Evolutionary conservation across 2,888 invertebrate genomes (phyloP).

Genomic region (Rotaria socialis): DNA sequence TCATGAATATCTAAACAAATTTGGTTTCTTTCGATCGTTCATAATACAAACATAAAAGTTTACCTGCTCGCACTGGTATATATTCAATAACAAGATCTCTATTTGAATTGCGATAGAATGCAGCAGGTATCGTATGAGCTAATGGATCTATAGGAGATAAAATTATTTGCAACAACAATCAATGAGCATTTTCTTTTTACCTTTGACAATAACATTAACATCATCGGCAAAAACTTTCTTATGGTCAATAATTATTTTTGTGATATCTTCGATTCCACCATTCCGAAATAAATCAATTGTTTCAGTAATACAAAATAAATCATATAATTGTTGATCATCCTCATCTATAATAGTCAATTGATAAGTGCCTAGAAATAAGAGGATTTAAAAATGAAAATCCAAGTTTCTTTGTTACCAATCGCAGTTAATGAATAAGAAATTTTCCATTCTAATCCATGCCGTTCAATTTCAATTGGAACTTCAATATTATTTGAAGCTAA

Average conservation of each 20-base stretch:
- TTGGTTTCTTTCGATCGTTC: neutral
- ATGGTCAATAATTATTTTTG: neutral
- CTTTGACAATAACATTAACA: constrained; percentile 36
- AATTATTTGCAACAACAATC: neutral
- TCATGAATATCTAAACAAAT: neutral
- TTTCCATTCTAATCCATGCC: neutral
- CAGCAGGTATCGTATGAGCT: constrained; percentile 28
- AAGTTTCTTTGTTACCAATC: neutral
- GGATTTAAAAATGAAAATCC: neutral
- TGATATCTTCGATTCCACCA: constrained; percentile 17
- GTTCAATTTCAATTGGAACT: constrained; percentile 8
- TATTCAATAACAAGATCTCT: constrained; percentile 32
- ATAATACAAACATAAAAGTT: no score
- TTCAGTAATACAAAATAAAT: neutral
- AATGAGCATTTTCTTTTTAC: neutral
- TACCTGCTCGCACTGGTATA: neutral
- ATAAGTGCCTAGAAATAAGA: neutral
- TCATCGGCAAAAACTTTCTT: neutral
- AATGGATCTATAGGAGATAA: neutral
- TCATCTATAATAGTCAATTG: neutral
- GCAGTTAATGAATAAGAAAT: neutral
- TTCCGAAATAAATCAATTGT: neutral
- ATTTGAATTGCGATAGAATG: neutral
- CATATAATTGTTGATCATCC: neutral
- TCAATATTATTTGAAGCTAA: neutral